Base-by-base conservation (phyloP, 2,797 vertebrate species). In the Mormyrus proboscirostris region DNA sequence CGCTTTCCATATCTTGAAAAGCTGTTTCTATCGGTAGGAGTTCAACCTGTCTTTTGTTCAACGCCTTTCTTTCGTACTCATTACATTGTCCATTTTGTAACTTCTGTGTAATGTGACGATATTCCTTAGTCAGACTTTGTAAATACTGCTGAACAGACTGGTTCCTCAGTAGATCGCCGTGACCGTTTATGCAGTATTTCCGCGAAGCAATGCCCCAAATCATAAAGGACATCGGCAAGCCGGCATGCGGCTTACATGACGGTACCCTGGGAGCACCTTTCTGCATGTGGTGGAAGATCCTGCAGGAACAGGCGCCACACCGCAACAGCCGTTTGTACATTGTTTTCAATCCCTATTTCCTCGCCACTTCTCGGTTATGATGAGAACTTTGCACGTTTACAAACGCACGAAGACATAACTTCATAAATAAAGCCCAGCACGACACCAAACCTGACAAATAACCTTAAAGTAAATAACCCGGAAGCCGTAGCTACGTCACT, bases 91-190 rank as follows among this genome's bases (percentile, higher is more conserved):
- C 38, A 0, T 82, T 92, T 89, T 94, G 94, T 69, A 98, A 87
- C 87, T 91, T 94, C 22, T 57, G 41, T 55, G 83, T 93, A 4
- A 96, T 50, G 2, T 91, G 82, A 89, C 90, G 90, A 91, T 96
- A 93, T 79, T 99, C 97, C 88, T 94, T 93, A 89, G 92, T 92
- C 82, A 97, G 90, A 59, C 92, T 93, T 89, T 93, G 93, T 2
- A 99, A 51, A 16, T 97, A 95, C 82, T 91, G 95, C 92, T 96
- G 96, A 5, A 99, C 93, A 0, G 92, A 91, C 62, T 94, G 92
- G 0, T 92, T 93, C 16, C 93, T 92, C 94, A 96, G 96, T 38
- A 97, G 22, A 9, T 95, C 93, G 25, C 59, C 94, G 5, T 92
- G 90, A 91, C 96, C 51, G 6, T 89, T 73, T 4, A 4, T 14